Evolutionary conservation across 37 sponge, comb jelly and placozoan species (phyloP).

Genomic region (Amphimedon queenslandica): DNA sequence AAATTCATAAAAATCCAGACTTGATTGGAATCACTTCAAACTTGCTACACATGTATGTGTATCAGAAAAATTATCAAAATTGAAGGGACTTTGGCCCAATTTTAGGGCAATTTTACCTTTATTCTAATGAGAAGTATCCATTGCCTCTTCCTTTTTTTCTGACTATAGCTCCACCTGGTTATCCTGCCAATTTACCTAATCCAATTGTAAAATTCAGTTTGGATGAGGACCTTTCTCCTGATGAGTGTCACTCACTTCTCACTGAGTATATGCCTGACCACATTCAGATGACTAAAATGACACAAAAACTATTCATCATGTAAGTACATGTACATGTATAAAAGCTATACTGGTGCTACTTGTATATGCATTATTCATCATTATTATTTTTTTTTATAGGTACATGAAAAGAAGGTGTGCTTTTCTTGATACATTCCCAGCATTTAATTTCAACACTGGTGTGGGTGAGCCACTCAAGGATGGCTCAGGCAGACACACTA

Average conservation of each 20-base stretch:
- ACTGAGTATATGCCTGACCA: constrained; percentile 43
- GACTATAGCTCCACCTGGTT: neutral
- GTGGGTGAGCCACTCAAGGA: constrained; percentile 35
- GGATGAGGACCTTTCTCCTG: constrained; percentile 20
- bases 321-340: constrained; percentile 5
- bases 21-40: neutral
- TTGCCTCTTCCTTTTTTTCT: neutral
- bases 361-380: constrained; percentile 1
- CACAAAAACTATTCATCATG: constrained; percentile 74
- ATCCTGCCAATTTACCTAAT: neutral
- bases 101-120: too few relatives aligned
- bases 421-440: constrained; percentile 55
- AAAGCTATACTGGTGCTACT: neutral
- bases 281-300: constrained; percentile 45
- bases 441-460: constrained; percentile 77
- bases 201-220: constrained; percentile 46
- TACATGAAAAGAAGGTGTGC: constrained; percentile 79
- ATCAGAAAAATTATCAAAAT: too few relatives aligned
- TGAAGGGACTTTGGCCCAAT: too few relatives aligned
- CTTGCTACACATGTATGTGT: too few relatives aligned
- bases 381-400: constrained; percentile 25
- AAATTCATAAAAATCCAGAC: too few relatives aligned
- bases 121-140: too few relatives aligned
- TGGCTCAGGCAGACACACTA: constrained; percentile 28
- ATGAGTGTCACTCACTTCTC: constrained; percentile 60